A percentile compares a stretch with the other conserved stretches of the same genome.
phyloP scores from a whole-genome alignment of 2,888 invertebrate genomes.

The Eubasilissa splendida region DNA sequence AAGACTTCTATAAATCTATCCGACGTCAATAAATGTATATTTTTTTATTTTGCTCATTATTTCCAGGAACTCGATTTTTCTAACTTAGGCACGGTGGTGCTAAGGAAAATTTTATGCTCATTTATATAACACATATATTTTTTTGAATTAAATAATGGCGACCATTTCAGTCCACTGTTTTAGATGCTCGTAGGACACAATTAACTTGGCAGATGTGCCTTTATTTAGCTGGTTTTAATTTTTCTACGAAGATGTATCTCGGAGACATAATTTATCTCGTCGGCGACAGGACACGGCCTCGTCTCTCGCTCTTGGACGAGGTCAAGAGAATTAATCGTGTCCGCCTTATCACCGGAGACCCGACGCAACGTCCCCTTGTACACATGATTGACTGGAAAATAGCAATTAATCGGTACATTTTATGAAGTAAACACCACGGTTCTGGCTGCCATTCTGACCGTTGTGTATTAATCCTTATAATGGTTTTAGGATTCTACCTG shows the following conservation, averaged over 20 bases:
- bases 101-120: too few relatives aligned
- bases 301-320: background rate
- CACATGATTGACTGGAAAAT: background rate
- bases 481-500: too few relatives aligned
- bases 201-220: constrained; percentile 7
- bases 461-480: too few relatives aligned
- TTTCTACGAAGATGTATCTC: background rate
- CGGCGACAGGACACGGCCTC: constrained; percentile 16
- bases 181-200: background rate
- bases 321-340: constrained; percentile 31
- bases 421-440: too few relatives aligned
- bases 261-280: constrained; percentile 27
- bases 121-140: too few relatives aligned
- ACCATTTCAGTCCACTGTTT: background rate
- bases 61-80: too few relatives aligned
- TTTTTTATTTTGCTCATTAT: too few relatives aligned
- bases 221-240: background rate
- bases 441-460: too few relatives aligned
- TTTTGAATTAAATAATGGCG: too few relatives aligned
- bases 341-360: constrained; percentile 8
- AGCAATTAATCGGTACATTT: background rate
- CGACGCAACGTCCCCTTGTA: background rate
- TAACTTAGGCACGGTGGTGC: too few relatives aligned
- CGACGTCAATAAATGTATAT: too few relatives aligned
- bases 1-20: too few relatives aligned